These are phyloP conservation scores for Gymnorhina tibicen DNA, from an alignment of 2,113 vertebrate species.

Conservation along the genomic window DNA sequence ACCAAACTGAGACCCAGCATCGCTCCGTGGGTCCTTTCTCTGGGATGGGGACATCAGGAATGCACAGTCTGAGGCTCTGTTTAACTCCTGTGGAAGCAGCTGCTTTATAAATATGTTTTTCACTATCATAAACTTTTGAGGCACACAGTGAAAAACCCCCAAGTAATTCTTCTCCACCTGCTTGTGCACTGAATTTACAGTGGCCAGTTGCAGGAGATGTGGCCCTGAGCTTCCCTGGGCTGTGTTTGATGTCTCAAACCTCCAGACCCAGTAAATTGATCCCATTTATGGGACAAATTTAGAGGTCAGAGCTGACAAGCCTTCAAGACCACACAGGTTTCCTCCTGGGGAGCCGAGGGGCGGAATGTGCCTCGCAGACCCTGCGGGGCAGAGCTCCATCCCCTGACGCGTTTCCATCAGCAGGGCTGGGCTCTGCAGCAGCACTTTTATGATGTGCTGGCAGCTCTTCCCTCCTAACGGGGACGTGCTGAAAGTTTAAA, in stretches of 20 bases:
- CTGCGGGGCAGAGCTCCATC: neutral
- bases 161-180: neutral
- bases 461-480: slow-evolving; percentile 11
- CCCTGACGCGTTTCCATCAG: slow-evolving; percentile 36
- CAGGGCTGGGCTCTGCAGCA: neutral
- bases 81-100: too few species aligned
- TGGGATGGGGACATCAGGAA: neutral
- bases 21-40: neutral
- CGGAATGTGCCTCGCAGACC: neutral
- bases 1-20: fast-evolving
- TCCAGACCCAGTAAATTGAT: slow-evolving; percentile 21
- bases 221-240: slow-evolving; percentile 11
- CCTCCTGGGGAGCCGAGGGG: neutral
- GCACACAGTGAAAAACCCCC: neutral
- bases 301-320: slow-evolving; percentile 41
- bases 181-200: neutral
- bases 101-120: neutral
- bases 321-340: slow-evolving; percentile 56
- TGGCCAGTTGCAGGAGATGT: neutral
- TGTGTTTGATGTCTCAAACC: neutral
- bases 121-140: neutral
- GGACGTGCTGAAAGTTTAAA: neutral
- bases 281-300: slow-evolving; percentile 34
- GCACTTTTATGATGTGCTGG: neutral
- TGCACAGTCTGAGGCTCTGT: neutral